phyloP scores from a whole-genome alignment of 2,797 vertebrate species.

The Nyctibius grandis region DNA sequence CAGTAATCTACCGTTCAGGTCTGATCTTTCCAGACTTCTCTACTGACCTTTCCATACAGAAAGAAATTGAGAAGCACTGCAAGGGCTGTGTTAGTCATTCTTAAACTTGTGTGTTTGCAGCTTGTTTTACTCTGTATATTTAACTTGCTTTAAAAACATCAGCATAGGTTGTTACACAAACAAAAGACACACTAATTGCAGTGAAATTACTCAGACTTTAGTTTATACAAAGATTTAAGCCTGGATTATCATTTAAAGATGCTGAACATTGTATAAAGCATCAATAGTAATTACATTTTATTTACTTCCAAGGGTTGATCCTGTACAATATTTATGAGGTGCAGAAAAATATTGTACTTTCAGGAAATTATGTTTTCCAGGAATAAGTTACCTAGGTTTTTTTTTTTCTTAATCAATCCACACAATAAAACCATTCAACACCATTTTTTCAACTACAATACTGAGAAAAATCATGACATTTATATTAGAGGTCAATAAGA shows the following conservation, averaged over 20 bases:
- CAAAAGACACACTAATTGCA: slow-evolving; percentile 41
- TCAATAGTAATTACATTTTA: slow-evolving; percentile 63
- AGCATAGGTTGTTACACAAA: slow-evolving; percentile 14
- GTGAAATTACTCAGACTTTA: slow-evolving; percentile 26
- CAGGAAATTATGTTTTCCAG: slow-evolving; percentile 19
- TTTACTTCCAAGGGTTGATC: slow-evolving; percentile 42
- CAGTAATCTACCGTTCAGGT: slow-evolving; percentile 58
- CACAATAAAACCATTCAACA: not conserved
- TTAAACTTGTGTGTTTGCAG: not conserved
- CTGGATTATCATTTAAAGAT: slow-evolving; percentile 36
- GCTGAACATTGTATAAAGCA: slow-evolving; percentile 27
- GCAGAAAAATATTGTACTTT: slow-evolving; percentile 36
- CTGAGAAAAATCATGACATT: not conserved
- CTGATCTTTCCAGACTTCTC: slow-evolving; percentile 27
- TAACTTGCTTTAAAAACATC: slow-evolving; percentile 20
- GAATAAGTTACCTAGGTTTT: not conserved
- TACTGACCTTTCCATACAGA: slow-evolving; percentile 33
- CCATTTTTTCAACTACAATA: not conserved
- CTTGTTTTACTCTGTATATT: not conserved
- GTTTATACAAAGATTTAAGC: slow-evolving; percentile 47
- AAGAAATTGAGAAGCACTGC: not conserved
- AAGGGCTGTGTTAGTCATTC: not conserved
- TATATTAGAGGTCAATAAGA: not conserved
- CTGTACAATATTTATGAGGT: slow-evolving; percentile 32
- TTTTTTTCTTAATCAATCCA: not conserved